phyloP scores from a whole-genome alignment of 92 coral and sea anemone genomes.

The Heteractis magnifica region DNA sequence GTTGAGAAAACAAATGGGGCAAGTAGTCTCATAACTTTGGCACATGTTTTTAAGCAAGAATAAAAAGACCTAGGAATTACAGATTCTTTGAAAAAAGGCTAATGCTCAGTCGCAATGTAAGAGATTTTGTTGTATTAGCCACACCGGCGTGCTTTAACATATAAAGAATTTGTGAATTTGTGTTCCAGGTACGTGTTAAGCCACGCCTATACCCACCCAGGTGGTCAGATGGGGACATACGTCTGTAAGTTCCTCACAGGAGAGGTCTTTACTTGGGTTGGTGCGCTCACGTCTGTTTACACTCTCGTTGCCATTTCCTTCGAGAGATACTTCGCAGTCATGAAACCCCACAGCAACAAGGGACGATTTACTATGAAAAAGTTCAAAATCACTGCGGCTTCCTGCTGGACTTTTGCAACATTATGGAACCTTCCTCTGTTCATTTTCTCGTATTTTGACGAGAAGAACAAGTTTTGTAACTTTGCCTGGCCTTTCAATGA shows the following conservation, averaged over 20 bases:
- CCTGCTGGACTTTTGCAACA: slow-evolving; percentile 36
- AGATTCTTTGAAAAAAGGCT: no score
- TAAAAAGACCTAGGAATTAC: no score
- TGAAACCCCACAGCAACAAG: slow-evolving; percentile 34
- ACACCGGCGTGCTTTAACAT: background rate
- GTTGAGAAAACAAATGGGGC: no score
- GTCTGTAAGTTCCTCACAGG: slow-evolving; percentile 51
- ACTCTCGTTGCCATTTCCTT: slow-evolving; percentile 53
- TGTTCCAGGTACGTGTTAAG: slow-evolving; percentile 39
- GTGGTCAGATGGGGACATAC: slow-evolving; percentile 31
- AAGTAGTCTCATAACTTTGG: no score
- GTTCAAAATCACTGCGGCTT: slow-evolving; percentile 25
- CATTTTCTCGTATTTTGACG: slow-evolving; percentile 45
- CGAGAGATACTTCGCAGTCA: slow-evolving; percentile 53
- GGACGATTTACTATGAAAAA: slow-evolving; percentile 29
- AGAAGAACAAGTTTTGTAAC: slow-evolving; percentile 35
- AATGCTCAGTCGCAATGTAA: no score
- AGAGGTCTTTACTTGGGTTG: slow-evolving; percentile 56
- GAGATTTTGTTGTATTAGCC: background rate
- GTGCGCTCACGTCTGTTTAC: slow-evolving; percentile 45
- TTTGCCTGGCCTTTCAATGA: slow-evolving; percentile 46
- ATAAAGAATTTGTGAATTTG: no score
- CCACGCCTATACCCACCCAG: slow-evolving; percentile 41
- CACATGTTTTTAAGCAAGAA: no score
- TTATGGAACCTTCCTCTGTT: slow-evolving; percentile 51